These are phyloP conservation scores for Monopis laevigella DNA, from an alignment of 2,888 invertebrate genomes.

Conservation along the genomic window DNA sequence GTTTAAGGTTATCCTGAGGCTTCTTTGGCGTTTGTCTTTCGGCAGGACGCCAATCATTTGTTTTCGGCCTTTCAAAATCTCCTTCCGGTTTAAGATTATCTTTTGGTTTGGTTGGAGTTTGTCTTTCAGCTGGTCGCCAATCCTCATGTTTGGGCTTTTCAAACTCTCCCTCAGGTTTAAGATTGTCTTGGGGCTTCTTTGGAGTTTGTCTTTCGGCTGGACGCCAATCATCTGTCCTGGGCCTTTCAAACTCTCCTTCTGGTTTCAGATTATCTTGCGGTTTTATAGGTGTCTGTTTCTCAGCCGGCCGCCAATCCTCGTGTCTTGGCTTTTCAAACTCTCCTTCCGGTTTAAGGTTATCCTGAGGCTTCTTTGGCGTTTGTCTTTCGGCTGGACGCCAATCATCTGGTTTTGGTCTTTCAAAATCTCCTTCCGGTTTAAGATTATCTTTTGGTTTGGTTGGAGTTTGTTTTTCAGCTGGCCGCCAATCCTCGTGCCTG, in stretches of 20 bases:
- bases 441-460: conserved; percentile 45
- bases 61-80: conserved; percentile 59
- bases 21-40: conserved; percentile 49
- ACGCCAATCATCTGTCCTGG: conserved; percentile 26
- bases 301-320: conserved; percentile 45
- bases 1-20: conserved; percentile 62
- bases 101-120: conserved; percentile 34
- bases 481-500: conserved; percentile 24
- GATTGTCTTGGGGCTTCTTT: conserved; percentile 42
- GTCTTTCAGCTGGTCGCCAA: conserved; percentile 55
- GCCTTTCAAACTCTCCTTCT: conserved; percentile 45
- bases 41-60: conserved; percentile 48
- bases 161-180: conserved; percentile 52
- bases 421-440: conserved; percentile 47
- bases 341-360: conserved; percentile 66
- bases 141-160: conserved; percentile 36
- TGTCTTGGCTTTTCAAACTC: conserved; percentile 49
- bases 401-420: conserved; percentile 48
- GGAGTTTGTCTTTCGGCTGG: conserved; percentile 36
- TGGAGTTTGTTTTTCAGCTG: conserved; percentile 28
- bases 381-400: conserved; percentile 51
- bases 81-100: conserved; percentile 65
- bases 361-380: conserved; percentile 44
- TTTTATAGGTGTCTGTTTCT: conserved; percentile 35
- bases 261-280: conserved; percentile 50